Evolutionary conservation across 1,140 invertebrate species (phyloP).

Genomic region (Mercenaria mercenaria): DNA sequence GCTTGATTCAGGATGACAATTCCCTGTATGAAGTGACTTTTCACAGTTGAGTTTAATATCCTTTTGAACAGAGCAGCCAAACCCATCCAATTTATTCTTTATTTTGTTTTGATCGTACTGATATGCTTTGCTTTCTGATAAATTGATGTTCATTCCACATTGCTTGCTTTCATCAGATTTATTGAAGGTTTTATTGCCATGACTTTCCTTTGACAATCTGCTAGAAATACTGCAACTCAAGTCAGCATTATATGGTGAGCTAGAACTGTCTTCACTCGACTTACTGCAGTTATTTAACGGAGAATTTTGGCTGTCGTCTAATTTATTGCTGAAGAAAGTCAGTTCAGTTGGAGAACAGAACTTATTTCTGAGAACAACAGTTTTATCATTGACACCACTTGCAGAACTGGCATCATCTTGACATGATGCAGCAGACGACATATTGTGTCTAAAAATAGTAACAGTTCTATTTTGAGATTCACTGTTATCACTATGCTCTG

Average conservation of each 20-base stretch:
- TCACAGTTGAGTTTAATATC: not conserved
- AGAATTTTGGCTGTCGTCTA: not conserved
- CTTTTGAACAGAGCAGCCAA: not conserved
- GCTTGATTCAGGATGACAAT: not conserved
- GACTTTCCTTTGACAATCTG: slow-evolving; percentile 25
- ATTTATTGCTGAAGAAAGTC: slow-evolving; percentile 53
- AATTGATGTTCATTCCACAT: slow-evolving; percentile 50
- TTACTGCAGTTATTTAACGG: slow-evolving; percentile 40
- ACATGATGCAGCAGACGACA: not conserved
- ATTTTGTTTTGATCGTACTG: slow-evolving; percentile 56
- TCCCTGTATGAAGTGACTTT: not conserved
- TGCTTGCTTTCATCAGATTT: slow-evolving; percentile 9
- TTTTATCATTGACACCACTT: not conserved
- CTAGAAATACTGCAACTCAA: slow-evolving; percentile 18
- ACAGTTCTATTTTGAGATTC: slow-evolving; percentile 49
- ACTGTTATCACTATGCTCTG: not conserved
- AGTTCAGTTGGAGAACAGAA: slow-evolving; percentile 50
- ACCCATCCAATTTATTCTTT: slow-evolving; percentile 20
- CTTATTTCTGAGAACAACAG: not conserved
- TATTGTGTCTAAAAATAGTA: slow-evolving; percentile 23
- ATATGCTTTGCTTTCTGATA: slow-evolving; percentile 29
- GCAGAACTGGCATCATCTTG: not conserved
- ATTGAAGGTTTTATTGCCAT: slow-evolving; percentile 8
- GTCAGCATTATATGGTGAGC: not conserved
- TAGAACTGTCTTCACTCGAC: not conserved